phyloP scores from a whole-genome alignment of 2,113 vertebrate genomes.

The Danionella cerebrum region DNA sequence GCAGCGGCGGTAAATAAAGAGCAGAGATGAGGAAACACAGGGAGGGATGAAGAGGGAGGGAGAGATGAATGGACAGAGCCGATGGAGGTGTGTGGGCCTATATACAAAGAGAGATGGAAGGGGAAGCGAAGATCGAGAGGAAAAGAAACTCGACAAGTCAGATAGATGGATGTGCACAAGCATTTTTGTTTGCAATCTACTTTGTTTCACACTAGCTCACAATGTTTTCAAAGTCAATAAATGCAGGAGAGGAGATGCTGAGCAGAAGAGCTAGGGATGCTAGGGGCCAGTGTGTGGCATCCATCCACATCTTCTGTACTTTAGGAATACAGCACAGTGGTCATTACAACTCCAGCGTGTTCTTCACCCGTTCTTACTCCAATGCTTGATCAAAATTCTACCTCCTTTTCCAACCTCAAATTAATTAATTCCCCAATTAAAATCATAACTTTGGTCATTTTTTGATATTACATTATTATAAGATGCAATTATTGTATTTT shows the following conservation, averaged over 20 bases:
- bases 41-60: conserved; percentile 19
- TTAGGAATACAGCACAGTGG: too few species aligned
- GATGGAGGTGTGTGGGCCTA: not conserved
- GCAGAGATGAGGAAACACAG: conserved; percentile 42
- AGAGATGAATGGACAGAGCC: conserved; percentile 2
- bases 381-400: too few species aligned
- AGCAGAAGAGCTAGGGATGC: not conserved
- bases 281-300: not conserved
- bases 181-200: not conserved
- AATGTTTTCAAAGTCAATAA: conserved; percentile 22
- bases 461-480: too few species aligned
- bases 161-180: conserved; percentile 13
- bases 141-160: conserved; percentile 13
- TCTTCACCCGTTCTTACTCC: too few species aligned
- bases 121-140: conserved; percentile 18
- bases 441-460: too few species aligned
- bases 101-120: conserved; percentile 16
- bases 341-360: too few species aligned
- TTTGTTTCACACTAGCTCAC: not conserved
- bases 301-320: too few species aligned
- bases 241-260: not conserved
- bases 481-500: too few species aligned
- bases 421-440: too few species aligned
- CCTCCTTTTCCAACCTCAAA: too few species aligned
- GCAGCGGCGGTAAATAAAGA: conserved; percentile 64